Percentiles rank a stretch among this genome's conserved stretches.
phyloP scores from a whole-genome alignment of 2,797 vertebrate genomes.

The Coregonus ussuriensis region DNA sequence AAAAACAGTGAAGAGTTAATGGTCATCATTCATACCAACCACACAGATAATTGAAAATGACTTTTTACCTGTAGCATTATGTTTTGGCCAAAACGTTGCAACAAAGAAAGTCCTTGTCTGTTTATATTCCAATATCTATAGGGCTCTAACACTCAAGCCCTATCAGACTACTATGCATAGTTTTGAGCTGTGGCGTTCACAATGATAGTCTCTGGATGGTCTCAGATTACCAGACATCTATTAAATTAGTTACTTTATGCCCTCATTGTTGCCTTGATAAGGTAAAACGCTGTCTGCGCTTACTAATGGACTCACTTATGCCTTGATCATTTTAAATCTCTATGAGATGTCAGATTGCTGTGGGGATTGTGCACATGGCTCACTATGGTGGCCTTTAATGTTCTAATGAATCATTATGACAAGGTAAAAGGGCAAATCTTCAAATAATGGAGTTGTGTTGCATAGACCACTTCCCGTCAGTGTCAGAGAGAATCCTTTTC shows the following conservation, averaged over 20 bases:
- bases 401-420: not conserved
- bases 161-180: no score
- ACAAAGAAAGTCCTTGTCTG: slow-evolving; percentile 18
- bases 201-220: no score
- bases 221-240: no score
- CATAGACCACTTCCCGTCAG: not conserved
- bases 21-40: slow-evolving; percentile 39
- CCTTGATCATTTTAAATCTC: not conserved
- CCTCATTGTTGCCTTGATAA: no score
- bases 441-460: not conserved
- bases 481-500: not conserved
- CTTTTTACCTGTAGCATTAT: slow-evolving; percentile 16
- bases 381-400: not conserved
- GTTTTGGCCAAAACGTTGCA: slow-evolving; percentile 13
- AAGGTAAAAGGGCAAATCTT: not conserved
- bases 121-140: no score
- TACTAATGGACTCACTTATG: not conserved
- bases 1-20: slow-evolving; percentile 33
- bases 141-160: no score
- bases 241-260: no score
- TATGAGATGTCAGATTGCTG: slow-evolving; percentile 1
- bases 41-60: slow-evolving; percentile 16
- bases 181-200: no score
- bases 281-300: not conserved
- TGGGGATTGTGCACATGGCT: not conserved